These are phyloP conservation scores for Orius laevigatus DNA, from an alignment of 1,140 invertebrate genomes.

Conservation along the genomic window DNA sequence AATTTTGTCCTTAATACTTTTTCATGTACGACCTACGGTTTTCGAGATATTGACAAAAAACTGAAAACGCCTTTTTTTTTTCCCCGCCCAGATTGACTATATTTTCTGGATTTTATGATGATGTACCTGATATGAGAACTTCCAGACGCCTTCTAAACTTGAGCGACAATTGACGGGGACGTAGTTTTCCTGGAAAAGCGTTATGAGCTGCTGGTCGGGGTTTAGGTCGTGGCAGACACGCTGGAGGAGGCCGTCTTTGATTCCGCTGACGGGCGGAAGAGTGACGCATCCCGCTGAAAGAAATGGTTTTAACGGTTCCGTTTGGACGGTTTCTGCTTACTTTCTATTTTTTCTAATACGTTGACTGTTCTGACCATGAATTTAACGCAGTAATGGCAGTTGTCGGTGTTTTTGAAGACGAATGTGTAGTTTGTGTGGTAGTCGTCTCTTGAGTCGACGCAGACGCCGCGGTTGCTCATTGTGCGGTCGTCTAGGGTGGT, in stretches of 20 bases:
- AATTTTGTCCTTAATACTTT: too few species aligned
- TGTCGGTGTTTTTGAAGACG: conserved; percentile 41
- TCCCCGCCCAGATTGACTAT: too few species aligned
- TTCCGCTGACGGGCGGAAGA: conserved; percentile 24
- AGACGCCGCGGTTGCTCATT: conserved; percentile 54
- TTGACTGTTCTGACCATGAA: conserved; percentile 74
- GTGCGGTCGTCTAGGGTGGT: conserved; percentile 63
- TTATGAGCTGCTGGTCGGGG: conserved; percentile 62
- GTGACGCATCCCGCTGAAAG: conserved; percentile 52
- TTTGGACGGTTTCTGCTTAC: too few species aligned
- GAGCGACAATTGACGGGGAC: conserved; percentile 82
- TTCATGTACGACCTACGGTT: too few species aligned
- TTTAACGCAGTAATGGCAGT: conserved; percentile 73
- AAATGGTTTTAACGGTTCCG: conserved; percentile 11
- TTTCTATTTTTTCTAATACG: conserved; percentile 76
- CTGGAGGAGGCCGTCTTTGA: conserved; percentile 30
- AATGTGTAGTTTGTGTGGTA: conserved; percentile 73
- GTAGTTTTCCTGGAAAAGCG: conserved; percentile 79
- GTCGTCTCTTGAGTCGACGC: conserved; percentile 50
- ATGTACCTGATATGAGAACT: conserved; percentile 82
- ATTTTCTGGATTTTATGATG: too few species aligned
- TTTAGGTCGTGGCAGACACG: conserved; percentile 58
- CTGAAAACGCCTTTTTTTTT: too few species aligned
- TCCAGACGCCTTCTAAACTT: conserved; percentile 86
- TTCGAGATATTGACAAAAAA: too few species aligned